These are phyloP conservation scores for Cotesia typhae DNA, from an alignment of 1,140 invertebrate genomes.

Conservation along the genomic window DNA sequence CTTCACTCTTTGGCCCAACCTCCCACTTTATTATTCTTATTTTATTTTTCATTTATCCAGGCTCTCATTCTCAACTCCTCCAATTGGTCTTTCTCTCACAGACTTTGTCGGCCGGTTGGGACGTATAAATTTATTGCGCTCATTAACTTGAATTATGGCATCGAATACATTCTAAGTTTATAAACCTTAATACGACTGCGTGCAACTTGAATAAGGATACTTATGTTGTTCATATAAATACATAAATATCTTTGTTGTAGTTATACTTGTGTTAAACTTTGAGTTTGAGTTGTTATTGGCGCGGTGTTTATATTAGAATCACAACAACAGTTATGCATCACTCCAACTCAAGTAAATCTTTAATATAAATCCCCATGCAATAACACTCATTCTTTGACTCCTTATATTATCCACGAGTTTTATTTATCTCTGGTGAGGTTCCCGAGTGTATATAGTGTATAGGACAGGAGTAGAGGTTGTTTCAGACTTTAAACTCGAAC, in stretches of 20 bases:
- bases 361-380: neutral
- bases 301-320: no score
- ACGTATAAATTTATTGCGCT: conserved; percentile 56
- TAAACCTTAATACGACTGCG: conserved; percentile 54
- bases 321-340: conserved; percentile 20
- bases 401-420: conserved; percentile 9
- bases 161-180: conserved; percentile 52
- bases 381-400: conserved; percentile 16
- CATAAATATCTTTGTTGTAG: neutral
- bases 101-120: conserved; percentile 46
- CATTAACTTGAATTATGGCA: conserved; percentile 56
- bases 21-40: conserved; percentile 14
- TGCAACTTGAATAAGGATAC: conserved; percentile 32
- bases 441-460: neutral
- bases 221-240: conserved; percentile 19
- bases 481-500: neutral
- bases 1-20: conserved; percentile 4
- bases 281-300: conserved; percentile 16
- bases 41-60: conserved; percentile 24
- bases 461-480: no score
- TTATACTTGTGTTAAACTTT: neutral
- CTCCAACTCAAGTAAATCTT: neutral
- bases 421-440: conserved; percentile 17
- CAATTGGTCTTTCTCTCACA: conserved; percentile 39
- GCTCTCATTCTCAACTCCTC: conserved; percentile 11